Percentiles rank a stretch among this genome's conserved stretches.
phyloP scores from a whole-genome alignment of 2,888 invertebrate genomes.

The Dendrolimus houi region DNA sequence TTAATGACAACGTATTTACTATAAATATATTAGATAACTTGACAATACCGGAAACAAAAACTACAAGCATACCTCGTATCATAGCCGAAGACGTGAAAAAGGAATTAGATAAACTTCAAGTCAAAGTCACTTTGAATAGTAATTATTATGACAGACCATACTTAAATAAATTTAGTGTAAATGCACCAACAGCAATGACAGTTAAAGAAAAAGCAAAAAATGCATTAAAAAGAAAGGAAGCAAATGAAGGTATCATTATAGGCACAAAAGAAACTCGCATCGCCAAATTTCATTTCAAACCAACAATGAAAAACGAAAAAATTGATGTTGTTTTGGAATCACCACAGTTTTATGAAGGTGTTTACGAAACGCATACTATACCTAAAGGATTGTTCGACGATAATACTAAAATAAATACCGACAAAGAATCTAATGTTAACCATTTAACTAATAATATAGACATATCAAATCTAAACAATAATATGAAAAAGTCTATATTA shows the following conservation, averaged over 20 bases:
- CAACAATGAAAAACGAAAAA: slow-evolving; percentile 1
- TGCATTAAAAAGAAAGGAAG: neutral
- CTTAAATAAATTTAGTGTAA: neutral
- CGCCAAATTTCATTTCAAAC: slow-evolving; percentile 5
- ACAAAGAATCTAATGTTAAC: neutral
- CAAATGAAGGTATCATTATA: neutral
- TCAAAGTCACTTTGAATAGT: neutral
- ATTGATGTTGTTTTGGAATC: neutral
- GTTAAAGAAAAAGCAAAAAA: neutral
- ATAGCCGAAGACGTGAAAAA: slow-evolving; percentile 2
- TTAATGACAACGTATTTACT: neutral
- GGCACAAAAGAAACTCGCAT: slow-evolving; percentile 2
- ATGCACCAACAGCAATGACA: neutral
- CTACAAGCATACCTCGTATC: slow-evolving; percentile 1
- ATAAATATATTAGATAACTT: neutral
- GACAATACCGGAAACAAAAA: neutral
- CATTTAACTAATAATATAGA: neutral
- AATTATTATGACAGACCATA: neutral
- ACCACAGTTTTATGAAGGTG: neutral
- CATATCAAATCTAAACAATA: neutral
- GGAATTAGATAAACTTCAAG: slow-evolving; percentile 1
- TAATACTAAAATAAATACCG: neutral
- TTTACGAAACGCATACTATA: neutral
- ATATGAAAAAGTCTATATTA: neutral
- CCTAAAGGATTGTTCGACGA: neutral